Base-by-base conservation (phyloP, 2,888 invertebrate species). In the Clunio marinus region DNA sequence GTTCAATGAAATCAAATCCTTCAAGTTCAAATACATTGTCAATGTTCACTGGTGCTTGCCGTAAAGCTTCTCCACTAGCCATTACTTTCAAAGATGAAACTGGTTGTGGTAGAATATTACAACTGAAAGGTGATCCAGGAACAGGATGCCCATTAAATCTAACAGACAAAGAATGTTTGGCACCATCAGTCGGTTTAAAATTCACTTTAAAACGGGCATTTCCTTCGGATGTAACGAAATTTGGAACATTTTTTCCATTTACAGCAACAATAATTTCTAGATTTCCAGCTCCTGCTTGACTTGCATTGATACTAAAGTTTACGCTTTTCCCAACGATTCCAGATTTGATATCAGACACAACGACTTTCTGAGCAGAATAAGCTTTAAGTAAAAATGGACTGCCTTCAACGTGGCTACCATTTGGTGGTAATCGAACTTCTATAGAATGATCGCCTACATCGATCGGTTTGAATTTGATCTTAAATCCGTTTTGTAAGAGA, bases 191-290 rank as follows among this genome's bases (percentile, higher is more conserved):
- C 0, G 97, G 97, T 75, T 96, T 96, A 81, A 98, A 98, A 80
- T 97, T 96, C 0, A 88, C 88, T 79, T 88, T 88, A 75, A 98
- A 98, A 73, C 93, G 88, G 0, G 96, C 97, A 77, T 96, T 96
- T 45, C 96, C 96, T 81, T 97, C 96, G 51, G 95, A 93, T 75
- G 96, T 94, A 1, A 98, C 97, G 77, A 95, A 97, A 81, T 98
- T 98, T 8, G 97, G 97, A 15, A 98, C 96, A 79, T 98, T 98
- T 75, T 95, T 88, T 13, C 95, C 95, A 74, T 91, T 93, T 1
- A 96, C 96, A 0, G 96, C 95, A 0, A 98, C 96, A 70, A 97
- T 96, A 68, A 98, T 97, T 81, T 98, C 97, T 75, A 97, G 82
- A 79, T 97, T 97, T 24, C 97, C 97, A 60, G 96, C 96, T 70